phyloP scores from a whole-genome alignment of 1,140 invertebrate species.

The Heliconius hewitsoni region DNA sequence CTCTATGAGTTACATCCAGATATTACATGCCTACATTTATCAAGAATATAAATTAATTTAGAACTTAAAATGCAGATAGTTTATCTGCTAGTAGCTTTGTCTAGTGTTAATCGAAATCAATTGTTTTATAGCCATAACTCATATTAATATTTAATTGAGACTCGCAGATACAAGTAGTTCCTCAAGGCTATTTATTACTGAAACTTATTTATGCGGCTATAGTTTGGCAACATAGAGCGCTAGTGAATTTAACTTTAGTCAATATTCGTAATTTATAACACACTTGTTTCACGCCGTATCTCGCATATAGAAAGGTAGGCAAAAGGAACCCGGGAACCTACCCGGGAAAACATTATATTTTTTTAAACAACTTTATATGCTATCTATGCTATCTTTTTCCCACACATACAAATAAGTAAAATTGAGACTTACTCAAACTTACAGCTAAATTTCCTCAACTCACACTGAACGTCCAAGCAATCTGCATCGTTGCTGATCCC shows the following conservation, averaged over 20 bases:
- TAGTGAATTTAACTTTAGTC: neutral
- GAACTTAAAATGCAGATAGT: constrained; percentile 44
- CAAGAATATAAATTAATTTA: constrained; percentile 43
- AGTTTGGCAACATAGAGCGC: neutral
- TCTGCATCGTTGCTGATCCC: constrained; percentile 78
- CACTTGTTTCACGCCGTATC: too few species aligned
- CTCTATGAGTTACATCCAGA: neutral
- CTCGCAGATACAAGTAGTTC: constrained; percentile 34
- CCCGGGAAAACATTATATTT: neutral
- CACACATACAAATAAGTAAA: constrained; percentile 3
- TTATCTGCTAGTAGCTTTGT: constrained; percentile 63
- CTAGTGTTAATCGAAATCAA: constrained; percentile 64
- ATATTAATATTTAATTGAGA: constrained; percentile 49
- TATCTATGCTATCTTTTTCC: neutral
- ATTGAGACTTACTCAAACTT: constrained; percentile 22
- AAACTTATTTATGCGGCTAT: constrained; percentile 38
- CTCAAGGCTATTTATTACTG: constrained; percentile 43
- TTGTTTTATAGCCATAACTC: constrained; percentile 49
- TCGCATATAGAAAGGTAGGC: too few species aligned
- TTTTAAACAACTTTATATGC: neutral
- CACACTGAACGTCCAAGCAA: constrained; percentile 59
- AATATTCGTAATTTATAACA: too few species aligned
- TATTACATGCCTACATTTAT: neutral
- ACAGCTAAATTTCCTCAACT: constrained; percentile 32
- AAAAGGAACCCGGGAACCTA: too few species aligned